phyloP scores from a whole-genome alignment of 2,888 invertebrate genomes.

The Lydus trimaculatus region DNA sequence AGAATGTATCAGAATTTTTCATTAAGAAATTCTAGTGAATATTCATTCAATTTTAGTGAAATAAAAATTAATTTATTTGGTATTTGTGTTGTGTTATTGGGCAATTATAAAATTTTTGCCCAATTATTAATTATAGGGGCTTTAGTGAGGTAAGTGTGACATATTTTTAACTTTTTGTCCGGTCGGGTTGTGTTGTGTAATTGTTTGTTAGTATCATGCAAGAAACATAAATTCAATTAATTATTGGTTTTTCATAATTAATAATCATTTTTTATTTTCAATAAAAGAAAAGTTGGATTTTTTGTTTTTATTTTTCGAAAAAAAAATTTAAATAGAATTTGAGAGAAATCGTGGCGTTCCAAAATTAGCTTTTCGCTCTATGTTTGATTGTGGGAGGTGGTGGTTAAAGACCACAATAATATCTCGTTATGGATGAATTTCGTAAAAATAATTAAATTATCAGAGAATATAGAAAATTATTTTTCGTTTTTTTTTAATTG shows the following conservation, averaged over 20 bases:
- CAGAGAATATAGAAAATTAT: neutral
- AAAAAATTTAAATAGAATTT: neutral
- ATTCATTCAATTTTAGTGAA: slow-evolving; percentile 52
- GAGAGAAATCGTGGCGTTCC: slow-evolving; percentile 43
- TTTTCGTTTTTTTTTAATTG: slow-evolving; percentile 1
- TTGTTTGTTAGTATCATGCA: slow-evolving; percentile 10
- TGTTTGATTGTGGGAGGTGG: slow-evolving; percentile 53
- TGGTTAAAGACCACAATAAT: neutral
- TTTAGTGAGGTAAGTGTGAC: slow-evolving; percentile 60
- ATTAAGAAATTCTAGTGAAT: slow-evolving; percentile 58
- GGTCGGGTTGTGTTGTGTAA: slow-evolving; percentile 31
- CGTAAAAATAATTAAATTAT: too few species aligned
- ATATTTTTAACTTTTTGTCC: slow-evolving; percentile 53
- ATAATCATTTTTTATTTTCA: too few species aligned
- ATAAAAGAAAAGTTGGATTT: too few species aligned
- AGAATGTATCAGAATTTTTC: slow-evolving; percentile 62
- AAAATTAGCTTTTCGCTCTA: slow-evolving; percentile 52
- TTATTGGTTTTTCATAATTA: neutral
- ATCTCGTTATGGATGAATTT: neutral
- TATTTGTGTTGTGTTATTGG: slow-evolving; percentile 48
- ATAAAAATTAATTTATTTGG: slow-evolving; percentile 49
- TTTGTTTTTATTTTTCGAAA: neutral
- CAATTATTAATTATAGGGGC: slow-evolving; percentile 50
- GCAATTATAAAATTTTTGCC: slow-evolving; percentile 47
- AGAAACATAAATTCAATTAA: neutral